Evolutionary conservation across 2,888 invertebrate species (phyloP), one percentile per base, ranked within the genome.

Genomic region (Osedax frankpressi): DNA sequence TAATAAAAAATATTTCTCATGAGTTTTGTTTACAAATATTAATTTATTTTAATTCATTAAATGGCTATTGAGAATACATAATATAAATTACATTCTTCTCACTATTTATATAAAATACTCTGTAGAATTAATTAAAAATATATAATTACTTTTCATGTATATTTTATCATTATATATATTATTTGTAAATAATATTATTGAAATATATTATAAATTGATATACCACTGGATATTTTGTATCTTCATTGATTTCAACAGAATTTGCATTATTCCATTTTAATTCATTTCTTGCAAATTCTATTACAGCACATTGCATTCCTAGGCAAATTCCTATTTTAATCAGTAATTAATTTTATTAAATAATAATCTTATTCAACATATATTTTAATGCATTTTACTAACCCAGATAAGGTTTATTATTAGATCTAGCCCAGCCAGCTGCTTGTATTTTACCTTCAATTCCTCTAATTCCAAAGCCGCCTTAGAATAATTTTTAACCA

Each of bases 391-490:
- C n/a, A n/a, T n/a, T n/a, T n/a, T n/a, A n/a, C n/a, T n/a, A n/a
- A n/a, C 97, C 98, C 25, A 98, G 87, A 85, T 91, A 92, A 0
- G 98, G 98, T 81, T 91, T 92, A 70, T 90, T 89, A 71, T 91
- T 93, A 80, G 89, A 89, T 60, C 98, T 88, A 75, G 96, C 95
- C 93, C 94, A 97, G 80, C 90, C 88, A 78, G 92, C 92, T 0
- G 97, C 96, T 75, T 89, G 89, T 70, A 98, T 92, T 86, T 94
- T 98, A 0, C 98, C 98, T 83, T 95, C 94, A 81, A 94, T 90
- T 2, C 98, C 98, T 73, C 97, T 88, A 78, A 90, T 89, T 0
- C 98, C 98, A 84, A 99, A 98, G 14, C 98, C 98, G 74, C 98
- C 98, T 2, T 97, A 6, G 65, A 44, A 44, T 44, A 44, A 19